Evolutionary conservation across 2,113 vertebrate species (phyloP).

Genomic region (Labrus mixtus): DNA sequence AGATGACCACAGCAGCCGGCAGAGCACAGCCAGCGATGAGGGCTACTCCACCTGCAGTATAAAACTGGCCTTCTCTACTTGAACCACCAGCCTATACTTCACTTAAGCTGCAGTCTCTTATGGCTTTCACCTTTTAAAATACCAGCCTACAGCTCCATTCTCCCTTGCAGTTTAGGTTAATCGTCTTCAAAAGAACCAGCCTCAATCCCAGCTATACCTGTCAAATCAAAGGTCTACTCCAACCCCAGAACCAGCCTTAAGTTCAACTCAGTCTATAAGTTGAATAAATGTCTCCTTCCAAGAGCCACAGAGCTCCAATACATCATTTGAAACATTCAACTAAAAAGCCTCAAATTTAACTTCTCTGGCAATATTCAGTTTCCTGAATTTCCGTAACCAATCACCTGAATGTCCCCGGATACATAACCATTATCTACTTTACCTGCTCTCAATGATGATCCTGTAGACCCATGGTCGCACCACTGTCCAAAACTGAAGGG

Average conservation of each 20-base stretch:
- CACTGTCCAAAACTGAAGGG: conserved; percentile 53
- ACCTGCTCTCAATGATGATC: conserved; percentile 45
- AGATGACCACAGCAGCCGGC: conserved; percentile 97
- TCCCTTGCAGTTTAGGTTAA: conserved; percentile 45
- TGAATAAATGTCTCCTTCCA: conserved; percentile 42
- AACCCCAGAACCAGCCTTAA: conserved; percentile 73
- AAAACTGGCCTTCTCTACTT: conserved; percentile 93
- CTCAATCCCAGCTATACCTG: conserved; percentile 44
- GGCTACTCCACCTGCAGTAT: conserved; percentile 97
- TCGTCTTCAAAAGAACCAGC: conserved; percentile 58
- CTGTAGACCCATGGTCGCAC: conserved; percentile 33
- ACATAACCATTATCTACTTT: conserved; percentile 45
- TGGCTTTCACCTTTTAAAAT: conserved; percentile 64
- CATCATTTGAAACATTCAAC: conserved; percentile 30
- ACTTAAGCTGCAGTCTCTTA: conserved; percentile 64
- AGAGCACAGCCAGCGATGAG: conserved; percentile 94
- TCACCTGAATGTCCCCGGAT: conserved; percentile 55
- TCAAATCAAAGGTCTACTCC: conserved; percentile 46
- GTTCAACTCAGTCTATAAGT: conserved; percentile 51
- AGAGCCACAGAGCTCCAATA: conserved; percentile 29
- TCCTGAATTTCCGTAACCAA: conserved; percentile 35
- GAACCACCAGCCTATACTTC: conserved; percentile 82
- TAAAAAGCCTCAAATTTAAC: conserved; percentile 34
- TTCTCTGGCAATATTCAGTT: conserved; percentile 40
- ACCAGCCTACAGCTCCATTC: conserved; percentile 71